Evolutionary conservation across 1,140 invertebrate genomes (phyloP).

Genomic region (Scaptomyza hsui): DNA sequence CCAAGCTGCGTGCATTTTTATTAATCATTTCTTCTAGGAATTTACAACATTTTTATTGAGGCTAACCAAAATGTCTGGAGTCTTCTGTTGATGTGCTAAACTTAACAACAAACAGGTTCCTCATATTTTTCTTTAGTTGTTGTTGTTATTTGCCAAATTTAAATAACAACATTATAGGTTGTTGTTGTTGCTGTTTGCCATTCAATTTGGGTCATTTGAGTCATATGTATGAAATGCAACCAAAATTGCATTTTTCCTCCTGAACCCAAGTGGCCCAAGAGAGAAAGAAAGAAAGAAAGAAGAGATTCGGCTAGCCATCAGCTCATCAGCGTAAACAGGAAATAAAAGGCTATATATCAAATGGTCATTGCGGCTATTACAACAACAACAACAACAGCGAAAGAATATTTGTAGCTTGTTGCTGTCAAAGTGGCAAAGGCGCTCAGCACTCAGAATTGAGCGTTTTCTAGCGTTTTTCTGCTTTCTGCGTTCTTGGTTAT

Average conservation of each 20-base stretch:
- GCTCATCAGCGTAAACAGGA: conserved; percentile 73
- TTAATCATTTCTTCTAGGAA: conserved; percentile 82
- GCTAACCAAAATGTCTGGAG: conserved; percentile 64
- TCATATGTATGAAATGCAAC: conserved; percentile 75
- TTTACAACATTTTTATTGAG: conserved; percentile 80
- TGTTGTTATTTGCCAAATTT: conserved; percentile 79
- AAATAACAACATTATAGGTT: conserved; percentile 62
- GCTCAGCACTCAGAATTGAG: conserved; percentile 17
- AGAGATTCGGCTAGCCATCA: conserved; percentile 14
- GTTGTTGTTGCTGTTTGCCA: conserved; percentile 64
- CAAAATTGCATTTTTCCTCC: conserved; percentile 60
- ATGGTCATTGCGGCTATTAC: conserved; percentile 45
- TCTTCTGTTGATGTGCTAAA: conserved; percentile 70
- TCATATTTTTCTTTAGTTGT: conserved; percentile 34
- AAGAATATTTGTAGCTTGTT: conserved; percentile 68
- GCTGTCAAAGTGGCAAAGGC: conserved; percentile 46
- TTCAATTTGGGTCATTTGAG: conserved; percentile 79
- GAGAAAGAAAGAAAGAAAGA: neutral
- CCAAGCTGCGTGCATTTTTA: conserved; percentile 57
- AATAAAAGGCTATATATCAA: conserved; percentile 75
- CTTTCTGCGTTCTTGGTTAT: conserved; percentile 50
- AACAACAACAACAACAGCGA: neutral
- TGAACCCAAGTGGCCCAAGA: conserved; percentile 1
- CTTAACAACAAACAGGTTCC: conserved; percentile 76
- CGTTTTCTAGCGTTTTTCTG: neutral